These are phyloP conservation scores for Pandion haliaetus DNA, from an alignment of 2,113 vertebrate species.

Conservation along the genomic window DNA sequence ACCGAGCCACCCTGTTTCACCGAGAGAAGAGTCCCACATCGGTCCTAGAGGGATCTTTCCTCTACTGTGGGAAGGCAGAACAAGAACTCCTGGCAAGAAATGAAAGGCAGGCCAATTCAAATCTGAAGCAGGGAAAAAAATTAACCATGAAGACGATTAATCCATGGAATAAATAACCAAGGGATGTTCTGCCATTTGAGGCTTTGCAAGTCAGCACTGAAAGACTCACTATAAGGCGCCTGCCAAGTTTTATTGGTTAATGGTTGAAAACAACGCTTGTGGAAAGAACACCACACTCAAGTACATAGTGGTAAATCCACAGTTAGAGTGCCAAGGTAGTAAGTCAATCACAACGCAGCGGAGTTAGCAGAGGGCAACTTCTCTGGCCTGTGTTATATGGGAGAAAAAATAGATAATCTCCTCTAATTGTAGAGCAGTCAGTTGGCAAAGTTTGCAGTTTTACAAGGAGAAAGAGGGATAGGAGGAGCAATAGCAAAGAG, in stretches of 20 bases:
- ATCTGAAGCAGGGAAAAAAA: neutral
- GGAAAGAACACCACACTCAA: neutral
- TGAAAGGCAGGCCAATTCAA: neutral
- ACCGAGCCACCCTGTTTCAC: neutral
- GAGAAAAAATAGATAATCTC: neutral
- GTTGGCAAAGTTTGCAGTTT: neutral
- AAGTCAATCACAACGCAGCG: neutral
- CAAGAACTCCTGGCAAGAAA: neutral
- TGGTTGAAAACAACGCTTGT: neutral
- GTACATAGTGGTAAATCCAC: neutral
- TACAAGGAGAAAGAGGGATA: neutral
- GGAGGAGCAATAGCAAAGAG: neutral
- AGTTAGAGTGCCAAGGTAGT: neutral
- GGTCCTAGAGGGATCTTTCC: neutral
- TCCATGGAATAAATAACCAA: neutral
- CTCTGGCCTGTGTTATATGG: neutral
- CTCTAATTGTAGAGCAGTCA: neutral
- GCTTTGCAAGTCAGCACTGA: neutral
- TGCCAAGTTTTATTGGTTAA: neutral
- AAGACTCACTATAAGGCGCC: fast-evolving
- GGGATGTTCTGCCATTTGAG: neutral
- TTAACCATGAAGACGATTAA: neutral
- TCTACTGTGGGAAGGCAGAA: neutral
- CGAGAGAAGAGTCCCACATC: neutral
- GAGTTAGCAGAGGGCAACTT: neutral